phyloP scores from a whole-genome alignment of 1,140 invertebrate species.

The Leptinotarsa defecta region DNA sequence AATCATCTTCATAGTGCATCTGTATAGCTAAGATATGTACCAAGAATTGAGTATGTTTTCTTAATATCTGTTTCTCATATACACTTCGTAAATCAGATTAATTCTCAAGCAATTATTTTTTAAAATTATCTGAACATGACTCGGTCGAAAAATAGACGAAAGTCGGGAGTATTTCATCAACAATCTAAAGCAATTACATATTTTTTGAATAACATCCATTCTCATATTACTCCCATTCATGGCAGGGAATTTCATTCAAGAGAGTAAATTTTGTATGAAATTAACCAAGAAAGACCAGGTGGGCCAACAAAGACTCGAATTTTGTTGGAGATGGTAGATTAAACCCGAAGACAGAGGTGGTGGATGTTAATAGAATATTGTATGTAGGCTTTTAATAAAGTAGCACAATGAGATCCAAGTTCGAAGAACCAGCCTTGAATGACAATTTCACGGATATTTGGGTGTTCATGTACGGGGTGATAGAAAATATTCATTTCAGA shows the following conservation, averaged over 20 bases:
- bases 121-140: neutral
- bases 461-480: neutral
- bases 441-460: constrained; percentile 14
- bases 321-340: constrained; percentile 10
- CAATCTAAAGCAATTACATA: constrained; percentile 15
- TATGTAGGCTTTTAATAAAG: neutral
- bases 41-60: too few species aligned
- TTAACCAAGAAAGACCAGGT: constrained; percentile 18
- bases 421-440: neutral
- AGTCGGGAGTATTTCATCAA: neutral
- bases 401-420: constrained; percentile 7
- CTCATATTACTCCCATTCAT: constrained; percentile 7
- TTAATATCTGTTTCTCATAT: too few species aligned
- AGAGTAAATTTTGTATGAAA: constrained; percentile 17
- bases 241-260: constrained; percentile 12
- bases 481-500: neutral
- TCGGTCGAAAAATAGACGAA: neutral
- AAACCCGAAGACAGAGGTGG: constrained; percentile 16
- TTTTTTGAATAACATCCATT: constrained; percentile 16
- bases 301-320: constrained; percentile 7
- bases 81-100: too few species aligned
- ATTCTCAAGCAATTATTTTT: neutral
- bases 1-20: too few species aligned
- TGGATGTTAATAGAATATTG: constrained; percentile 7
- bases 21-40: too few species aligned